Evolutionary conservation across 1,140 invertebrate genomes (phyloP), one percentile per base, ranked within the genome.

Genomic region (Aphaenogaster ashmeadi): DNA sequence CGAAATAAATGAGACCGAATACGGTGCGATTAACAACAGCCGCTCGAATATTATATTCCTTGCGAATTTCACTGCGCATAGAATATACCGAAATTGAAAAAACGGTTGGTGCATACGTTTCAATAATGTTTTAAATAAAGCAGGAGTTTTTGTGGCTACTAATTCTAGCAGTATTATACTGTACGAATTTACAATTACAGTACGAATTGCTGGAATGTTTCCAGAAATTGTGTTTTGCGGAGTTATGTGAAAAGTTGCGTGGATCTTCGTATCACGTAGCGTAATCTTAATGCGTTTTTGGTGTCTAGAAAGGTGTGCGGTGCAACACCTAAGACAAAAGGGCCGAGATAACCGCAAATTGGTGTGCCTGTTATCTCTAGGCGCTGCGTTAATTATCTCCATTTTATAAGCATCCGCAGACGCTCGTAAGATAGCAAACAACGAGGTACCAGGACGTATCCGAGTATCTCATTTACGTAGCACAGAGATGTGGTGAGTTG

Each of bases 381-480:
- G 21, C 69, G 54, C 56, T 74, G 80, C 80, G 71, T 84, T 75
- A 84, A 84, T 84, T 84, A 84, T 75, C 69, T 27, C 67, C 41
- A 60, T 74, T 84, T 84, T 84, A 62, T 75, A 75, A 84, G 69
- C 80, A 75, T 60, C 69, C 80, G 80, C 69, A 60, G 62, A 75
- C 80, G n/a, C 69, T 50, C 54, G 41, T 74, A 60, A 74, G 80
- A 84, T 74, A 75, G 56, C 80, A 15, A 84, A 33, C 67, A 62
- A 74, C 50, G 8, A 36, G 47, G 41, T 62, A 27, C 69, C 41
- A n/a, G 38, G 41, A 75, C 47, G 62, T 80, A 41, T 27, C 44
- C 80, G 41, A 60, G 54, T 50, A 62, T 9, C 80, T 74, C 69
- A 50, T 84, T 84, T 75, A 27, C 33, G 56, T 74, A 50, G 36